Evolutionary conservation across 2,888 invertebrate genomes (phyloP).

Genomic region (Heteromurus nitidus): DNA sequence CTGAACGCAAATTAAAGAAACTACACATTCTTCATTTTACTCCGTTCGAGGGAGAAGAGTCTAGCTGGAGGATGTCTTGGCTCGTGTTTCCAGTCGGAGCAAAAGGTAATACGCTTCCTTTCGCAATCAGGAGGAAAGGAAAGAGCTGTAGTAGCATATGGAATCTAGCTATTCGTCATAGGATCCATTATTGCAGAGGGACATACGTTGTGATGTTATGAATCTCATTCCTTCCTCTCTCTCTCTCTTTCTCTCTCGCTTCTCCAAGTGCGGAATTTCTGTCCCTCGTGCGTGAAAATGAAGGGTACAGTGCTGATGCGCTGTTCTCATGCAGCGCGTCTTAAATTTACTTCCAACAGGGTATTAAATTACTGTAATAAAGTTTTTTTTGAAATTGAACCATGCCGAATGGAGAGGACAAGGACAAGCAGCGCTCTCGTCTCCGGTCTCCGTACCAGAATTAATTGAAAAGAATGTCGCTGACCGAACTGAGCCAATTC

Average conservation of each 20-base stretch:
- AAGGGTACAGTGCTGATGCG: background rate
- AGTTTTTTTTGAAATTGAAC: background rate
- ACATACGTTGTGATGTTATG: background rate
- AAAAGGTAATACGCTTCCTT: too few relatives aligned
- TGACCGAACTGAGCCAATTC: background rate
- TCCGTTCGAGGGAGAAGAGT: too few relatives aligned
- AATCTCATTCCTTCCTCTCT: too few relatives aligned
- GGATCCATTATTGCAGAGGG: background rate
- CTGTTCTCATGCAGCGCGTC: background rate
- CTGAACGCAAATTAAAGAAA: conserved; percentile 10
- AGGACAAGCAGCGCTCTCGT: background rate
- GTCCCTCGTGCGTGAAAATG: background rate
- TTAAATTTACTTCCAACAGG: background rate
- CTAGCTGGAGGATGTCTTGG: too few relatives aligned
- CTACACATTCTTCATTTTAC: too few relatives aligned
- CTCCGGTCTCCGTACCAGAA: background rate
- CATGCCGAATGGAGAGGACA: background rate
- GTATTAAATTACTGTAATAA: conserved; percentile 6
- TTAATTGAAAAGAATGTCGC: conserved; percentile 11
- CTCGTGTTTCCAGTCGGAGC: too few relatives aligned
- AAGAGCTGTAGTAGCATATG: too few relatives aligned
- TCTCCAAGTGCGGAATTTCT: too few relatives aligned
- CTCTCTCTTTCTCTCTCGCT: too few relatives aligned
- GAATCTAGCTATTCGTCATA: background rate
- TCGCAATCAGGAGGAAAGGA: too few relatives aligned